phyloP scores from a whole-genome alignment of 2,113 vertebrate genomes.

The Peromyscus maniculatus region DNA sequence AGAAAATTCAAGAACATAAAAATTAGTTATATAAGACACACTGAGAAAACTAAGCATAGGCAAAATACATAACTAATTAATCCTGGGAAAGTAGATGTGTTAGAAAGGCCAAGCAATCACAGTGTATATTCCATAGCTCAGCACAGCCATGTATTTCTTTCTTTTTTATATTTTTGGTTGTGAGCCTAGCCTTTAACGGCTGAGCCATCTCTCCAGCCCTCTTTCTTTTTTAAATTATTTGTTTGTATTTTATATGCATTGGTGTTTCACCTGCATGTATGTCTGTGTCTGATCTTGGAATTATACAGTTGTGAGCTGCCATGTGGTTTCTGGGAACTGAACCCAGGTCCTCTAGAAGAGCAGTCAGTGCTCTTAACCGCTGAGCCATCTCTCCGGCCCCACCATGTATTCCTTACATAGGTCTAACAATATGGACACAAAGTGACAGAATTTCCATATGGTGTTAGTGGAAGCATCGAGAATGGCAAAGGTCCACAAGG shows the following conservation, averaged over 20 bases:
- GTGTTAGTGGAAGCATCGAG: neutral
- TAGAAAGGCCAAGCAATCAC: neutral
- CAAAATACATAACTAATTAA: neutral
- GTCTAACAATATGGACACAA: neutral
- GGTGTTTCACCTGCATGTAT: neutral
- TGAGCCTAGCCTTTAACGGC: too few species aligned
- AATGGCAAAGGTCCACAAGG: neutral
- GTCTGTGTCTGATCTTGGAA: neutral
- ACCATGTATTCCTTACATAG: neutral
- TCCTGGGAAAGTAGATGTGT: neutral
- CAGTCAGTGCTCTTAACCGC: neutral
- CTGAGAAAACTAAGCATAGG: constrained; percentile 35
- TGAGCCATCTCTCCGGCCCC: neutral
- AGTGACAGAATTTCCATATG: neutral
- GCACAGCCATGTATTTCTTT: neutral
- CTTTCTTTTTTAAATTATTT: neutral
- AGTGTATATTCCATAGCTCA: neutral
- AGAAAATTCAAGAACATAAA: constrained; percentile 23
- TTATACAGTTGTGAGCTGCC: neutral
- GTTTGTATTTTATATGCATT: neutral
- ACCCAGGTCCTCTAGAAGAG: neutral
- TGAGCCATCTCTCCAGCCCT: too few species aligned
- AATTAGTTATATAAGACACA: constrained; percentile 27
- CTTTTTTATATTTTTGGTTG: too few species aligned
- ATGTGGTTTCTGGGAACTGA: neutral